A percentile compares a stretch with the other conserved stretches of the same genome.
Evolutionary conservation across 2,797 vertebrate genomes (phyloP).

Genomic region (Oceanodroma leucorhoa): DNA sequence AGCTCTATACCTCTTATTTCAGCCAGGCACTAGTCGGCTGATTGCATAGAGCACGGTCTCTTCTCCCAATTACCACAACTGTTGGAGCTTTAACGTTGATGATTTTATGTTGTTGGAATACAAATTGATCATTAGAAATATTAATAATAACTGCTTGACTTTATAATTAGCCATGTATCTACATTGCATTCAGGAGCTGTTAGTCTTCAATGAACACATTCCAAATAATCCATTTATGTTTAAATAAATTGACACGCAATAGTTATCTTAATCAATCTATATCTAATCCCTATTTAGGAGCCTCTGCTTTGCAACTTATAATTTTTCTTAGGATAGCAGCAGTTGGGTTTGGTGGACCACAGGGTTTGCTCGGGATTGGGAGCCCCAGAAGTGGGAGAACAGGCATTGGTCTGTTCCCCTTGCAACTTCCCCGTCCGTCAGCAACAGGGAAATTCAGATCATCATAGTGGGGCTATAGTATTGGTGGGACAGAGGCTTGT

Average conservation of each 20-base stretch:
- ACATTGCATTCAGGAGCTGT: conserved; percentile 13
- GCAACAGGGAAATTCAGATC: not conserved
- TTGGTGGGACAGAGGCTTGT: not conserved
- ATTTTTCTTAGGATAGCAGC: not conserved
- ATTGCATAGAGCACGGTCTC: not conserved
- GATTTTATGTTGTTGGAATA: conserved; percentile 43
- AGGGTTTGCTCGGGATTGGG: not conserved
- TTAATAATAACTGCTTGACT: conserved; percentile 50
- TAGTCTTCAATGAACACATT: conserved; percentile 46
- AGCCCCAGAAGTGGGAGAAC: not conserved
- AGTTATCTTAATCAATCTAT: conserved; percentile 40
- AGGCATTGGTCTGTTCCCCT: not conserved
- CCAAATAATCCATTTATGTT: conserved; percentile 55
- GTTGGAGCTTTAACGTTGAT: conserved; percentile 30
- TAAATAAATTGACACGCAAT: conserved; percentile 25
- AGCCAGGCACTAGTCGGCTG: not conserved
- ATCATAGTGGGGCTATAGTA: accelerated
- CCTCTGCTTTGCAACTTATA: not conserved
- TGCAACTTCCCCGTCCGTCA: not conserved
- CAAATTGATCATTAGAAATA: conserved; percentile 55
- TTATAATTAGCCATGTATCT: conserved; percentile 53
- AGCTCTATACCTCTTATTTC: not conserved
- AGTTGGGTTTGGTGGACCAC: not conserved
- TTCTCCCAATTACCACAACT: not conserved
- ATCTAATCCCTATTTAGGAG: conserved; percentile 9